phyloP scores from a whole-genome alignment of 2,888 invertebrate species.

The Fragum sueziense region DNA sequence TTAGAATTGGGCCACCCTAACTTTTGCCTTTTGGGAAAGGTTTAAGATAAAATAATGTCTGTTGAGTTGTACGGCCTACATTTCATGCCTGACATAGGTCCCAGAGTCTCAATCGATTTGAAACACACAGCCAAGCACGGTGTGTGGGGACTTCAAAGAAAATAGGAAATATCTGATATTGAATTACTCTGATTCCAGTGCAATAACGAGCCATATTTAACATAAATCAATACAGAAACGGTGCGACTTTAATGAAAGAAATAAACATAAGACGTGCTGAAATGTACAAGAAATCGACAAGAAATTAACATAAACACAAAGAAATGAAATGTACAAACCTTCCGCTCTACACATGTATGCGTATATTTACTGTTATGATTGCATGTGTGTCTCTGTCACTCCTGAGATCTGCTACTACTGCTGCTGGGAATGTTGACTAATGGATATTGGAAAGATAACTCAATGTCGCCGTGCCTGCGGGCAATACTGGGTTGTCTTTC shows the following conservation, averaged over 20 bases:
- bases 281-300: neutral
- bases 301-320: neutral
- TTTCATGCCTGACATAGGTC: neutral
- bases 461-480: neutral
- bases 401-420: neutral
- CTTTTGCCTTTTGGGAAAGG: too few species aligned
- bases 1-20: too few species aligned
- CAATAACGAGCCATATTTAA: neutral
- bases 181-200: neutral
- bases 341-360: neutral
- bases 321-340: neutral
- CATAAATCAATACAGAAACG: neutral
- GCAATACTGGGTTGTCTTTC: neutral
- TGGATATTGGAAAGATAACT: conserved; percentile 9
- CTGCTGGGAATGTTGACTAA: neutral
- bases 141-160: neutral
- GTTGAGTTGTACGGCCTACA: too few species aligned
- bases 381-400: neutral
- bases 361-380: neutral
- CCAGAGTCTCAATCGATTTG: neutral
- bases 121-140: neutral
- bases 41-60: too few species aligned
- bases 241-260: too few species aligned
- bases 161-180: neutral
- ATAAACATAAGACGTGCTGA: neutral